Percentiles rank a stretch among this genome's conserved stretches.
Evolutionary conservation across 2,113 vertebrate genomes (phyloP).

Genomic region (Stigmatopora argus): DNA sequence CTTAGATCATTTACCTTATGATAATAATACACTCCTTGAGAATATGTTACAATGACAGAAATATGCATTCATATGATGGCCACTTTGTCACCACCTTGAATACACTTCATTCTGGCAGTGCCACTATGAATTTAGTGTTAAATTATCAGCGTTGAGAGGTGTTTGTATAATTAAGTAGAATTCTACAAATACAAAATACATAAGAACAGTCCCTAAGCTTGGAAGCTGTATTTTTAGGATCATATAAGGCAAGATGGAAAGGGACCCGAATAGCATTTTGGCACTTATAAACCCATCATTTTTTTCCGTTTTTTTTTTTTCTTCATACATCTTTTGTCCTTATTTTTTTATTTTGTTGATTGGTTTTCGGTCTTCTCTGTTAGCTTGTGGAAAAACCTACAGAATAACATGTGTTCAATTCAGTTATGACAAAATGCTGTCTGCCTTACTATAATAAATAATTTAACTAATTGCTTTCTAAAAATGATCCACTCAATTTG

Average conservation of each 20-base stretch:
- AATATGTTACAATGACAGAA: background rate
- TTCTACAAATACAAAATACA: conserved; percentile 48
- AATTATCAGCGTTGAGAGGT: conserved; percentile 37
- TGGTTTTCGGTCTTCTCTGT: background rate
- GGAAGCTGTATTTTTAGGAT: conserved; percentile 68
- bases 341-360: conserved; percentile 14
- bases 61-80: conserved; percentile 1
- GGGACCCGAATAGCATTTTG: conserved; percentile 66
- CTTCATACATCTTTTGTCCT: conserved; percentile 19
- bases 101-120: conserved; percentile 39
- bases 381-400: background rate
- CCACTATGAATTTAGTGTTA: conserved; percentile 36
- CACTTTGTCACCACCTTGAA: conserved; percentile 32
- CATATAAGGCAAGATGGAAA: conserved; percentile 78
- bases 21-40: background rate
- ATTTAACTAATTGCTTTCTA: background rate
- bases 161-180: conserved; percentile 48
- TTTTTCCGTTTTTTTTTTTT: conserved; percentile 26
- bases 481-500: too few species aligned
- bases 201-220: conserved; percentile 64
- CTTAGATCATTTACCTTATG: background rate
- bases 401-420: conserved; percentile 6
- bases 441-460: background rate
- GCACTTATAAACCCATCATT: conserved; percentile 56
- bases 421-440: conserved; percentile 14